Conservation (phyloP, 2,888 invertebrate genomes). For the Tetranychus truncatus region DNA sequence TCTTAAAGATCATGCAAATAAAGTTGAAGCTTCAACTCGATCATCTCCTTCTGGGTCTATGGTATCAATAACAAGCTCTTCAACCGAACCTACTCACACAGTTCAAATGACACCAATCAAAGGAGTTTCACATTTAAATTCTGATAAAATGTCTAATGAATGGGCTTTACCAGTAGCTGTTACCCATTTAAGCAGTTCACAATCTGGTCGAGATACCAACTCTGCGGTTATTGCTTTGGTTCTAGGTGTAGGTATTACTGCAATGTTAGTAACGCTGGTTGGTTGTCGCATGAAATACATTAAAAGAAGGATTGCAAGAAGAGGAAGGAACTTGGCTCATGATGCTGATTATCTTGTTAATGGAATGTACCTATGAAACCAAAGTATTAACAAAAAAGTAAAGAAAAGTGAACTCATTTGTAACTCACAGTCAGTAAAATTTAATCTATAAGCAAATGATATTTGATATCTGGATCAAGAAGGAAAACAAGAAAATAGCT, state of each 20-base stretch:
- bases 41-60: background rate
- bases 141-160: background rate
- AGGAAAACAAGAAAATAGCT: background rate
- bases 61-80: background rate
- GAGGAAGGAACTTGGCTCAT: slow-evolving; percentile 36
- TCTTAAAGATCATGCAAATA: background rate
- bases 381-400: background rate
- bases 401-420: background rate
- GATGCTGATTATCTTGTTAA: slow-evolving; percentile 93
- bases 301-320: slow-evolving; percentile 46
- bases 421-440: background rate
- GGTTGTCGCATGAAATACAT: slow-evolving; percentile 65
- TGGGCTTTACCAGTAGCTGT: slow-evolving; percentile 11
- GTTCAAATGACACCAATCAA: background rate
- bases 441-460: background rate
- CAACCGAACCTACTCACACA: background rate
- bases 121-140: background rate
- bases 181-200: slow-evolving; percentile 19
- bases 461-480: background rate
- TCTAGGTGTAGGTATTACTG: slow-evolving; percentile 57
- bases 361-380: slow-evolving; percentile 33
- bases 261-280: slow-evolving; percentile 56
- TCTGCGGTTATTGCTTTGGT: slow-evolving; percentile 48
- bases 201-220: slow-evolving; percentile 24
- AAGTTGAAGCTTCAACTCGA: background rate